Conservation (phyloP, 2,113 vertebrate species). For the Telmatochromis sp. region DNA sequence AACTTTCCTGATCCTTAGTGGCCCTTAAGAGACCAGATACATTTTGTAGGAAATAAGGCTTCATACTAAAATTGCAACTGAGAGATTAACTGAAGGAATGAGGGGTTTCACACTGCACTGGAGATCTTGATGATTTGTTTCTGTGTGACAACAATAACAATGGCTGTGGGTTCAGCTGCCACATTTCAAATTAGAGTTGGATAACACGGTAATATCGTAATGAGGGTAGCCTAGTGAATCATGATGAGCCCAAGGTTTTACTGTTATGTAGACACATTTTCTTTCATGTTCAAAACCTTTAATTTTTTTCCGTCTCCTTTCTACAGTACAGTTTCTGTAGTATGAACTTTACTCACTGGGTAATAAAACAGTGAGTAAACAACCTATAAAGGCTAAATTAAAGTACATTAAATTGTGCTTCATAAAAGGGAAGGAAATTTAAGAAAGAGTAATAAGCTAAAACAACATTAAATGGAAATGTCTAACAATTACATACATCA, state of each 20-base stretch:
- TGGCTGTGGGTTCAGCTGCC: neutral
- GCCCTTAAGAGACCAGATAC: neutral
- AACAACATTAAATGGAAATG: neutral
- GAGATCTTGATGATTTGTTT: neutral
- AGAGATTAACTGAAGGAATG: slow-evolving; percentile 7
- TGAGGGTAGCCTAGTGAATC: slow-evolving; percentile 5
- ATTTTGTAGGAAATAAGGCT: neutral
- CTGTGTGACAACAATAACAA: slow-evolving; percentile 39
- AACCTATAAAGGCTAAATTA: neutral
- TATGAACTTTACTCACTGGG: neutral
- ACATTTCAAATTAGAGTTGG: slow-evolving; percentile 4
- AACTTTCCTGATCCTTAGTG: neutral
- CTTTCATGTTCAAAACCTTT: neutral
- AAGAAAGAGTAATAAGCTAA: neutral
- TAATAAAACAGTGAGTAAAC: neutral
- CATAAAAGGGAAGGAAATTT: neutral
- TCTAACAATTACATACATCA: neutral
- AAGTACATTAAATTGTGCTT: neutral
- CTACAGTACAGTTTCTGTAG: neutral
- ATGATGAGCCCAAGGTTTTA: slow-evolving; percentile 8
- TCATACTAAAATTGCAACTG: neutral
- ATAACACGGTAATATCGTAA: neutral
- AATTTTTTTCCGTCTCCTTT: neutral
- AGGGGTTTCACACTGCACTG: neutral
- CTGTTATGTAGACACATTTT: neutral